A percentile compares a stretch with the other conserved stretches of the same genome.
These are phyloP conservation scores for Ageneiosus marmoratus DNA, from an alignment of 2,113 vertebrate species.

Conservation along the genomic window DNA sequence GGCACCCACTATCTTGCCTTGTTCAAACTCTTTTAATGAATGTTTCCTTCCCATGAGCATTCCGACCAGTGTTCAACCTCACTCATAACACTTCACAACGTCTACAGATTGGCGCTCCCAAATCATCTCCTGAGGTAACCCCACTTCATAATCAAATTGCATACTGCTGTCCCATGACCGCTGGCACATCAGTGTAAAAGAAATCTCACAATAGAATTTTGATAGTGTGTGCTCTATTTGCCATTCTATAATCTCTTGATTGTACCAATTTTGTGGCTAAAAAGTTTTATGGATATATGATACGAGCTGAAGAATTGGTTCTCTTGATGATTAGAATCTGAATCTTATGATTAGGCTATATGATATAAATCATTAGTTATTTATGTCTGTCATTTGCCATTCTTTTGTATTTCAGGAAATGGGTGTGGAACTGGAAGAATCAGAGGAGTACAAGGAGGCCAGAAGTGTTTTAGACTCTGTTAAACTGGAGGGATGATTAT, in stretches of 20 bases:
- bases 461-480: conserved; percentile 84
- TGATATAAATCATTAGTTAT: not conserved
- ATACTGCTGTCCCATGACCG: too few relatives aligned
- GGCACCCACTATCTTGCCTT: too few relatives aligned
- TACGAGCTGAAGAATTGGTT: not conserved
- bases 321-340: not conserved
- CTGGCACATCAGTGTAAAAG: not conserved
- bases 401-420: conserved; percentile 79
- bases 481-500: conserved; percentile 85
- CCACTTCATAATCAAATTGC: too few relatives aligned
- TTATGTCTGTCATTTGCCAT: not conserved
- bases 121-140: too few relatives aligned
- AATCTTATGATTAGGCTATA: not conserved
- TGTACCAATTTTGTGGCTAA: not conserved
- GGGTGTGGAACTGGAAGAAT: conserved; percentile 86
- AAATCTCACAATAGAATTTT: not conserved
- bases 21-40: too few relatives aligned
- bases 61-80: too few relatives aligned
- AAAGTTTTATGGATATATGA: not conserved
- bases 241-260: not conserved
- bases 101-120: too few relatives aligned
- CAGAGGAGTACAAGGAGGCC: conserved; percentile 90
- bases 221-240: not conserved
- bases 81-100: too few relatives aligned
- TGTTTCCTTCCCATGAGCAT: too few relatives aligned